Evolutionary conservation across 2,113 vertebrate species (phyloP).

Genomic region (Gambusia holbrooki): DNA sequence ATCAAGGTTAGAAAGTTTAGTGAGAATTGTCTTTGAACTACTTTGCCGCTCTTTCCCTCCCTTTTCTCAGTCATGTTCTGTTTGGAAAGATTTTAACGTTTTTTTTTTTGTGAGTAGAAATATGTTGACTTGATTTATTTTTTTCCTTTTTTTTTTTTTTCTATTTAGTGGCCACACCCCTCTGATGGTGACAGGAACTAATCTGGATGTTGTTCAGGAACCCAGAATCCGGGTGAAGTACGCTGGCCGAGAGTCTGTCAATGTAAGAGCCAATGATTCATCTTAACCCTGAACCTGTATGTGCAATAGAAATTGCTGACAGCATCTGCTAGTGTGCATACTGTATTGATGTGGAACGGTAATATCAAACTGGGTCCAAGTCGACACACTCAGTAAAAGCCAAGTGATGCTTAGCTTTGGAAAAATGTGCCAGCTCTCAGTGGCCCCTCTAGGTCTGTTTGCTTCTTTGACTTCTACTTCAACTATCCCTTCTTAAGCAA

Average conservation of each 20-base stretch:
- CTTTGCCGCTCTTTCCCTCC: background rate
- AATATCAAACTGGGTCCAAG: constrained; percentile 9
- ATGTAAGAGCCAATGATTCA: constrained; percentile 82
- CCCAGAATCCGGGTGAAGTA: constrained; percentile 93
- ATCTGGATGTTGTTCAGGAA: constrained; percentile 96
- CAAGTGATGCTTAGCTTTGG: constrained; percentile 44
- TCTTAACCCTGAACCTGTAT: background rate
- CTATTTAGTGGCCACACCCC: constrained; percentile 91
- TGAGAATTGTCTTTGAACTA: background rate
- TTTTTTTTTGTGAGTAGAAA: background rate
- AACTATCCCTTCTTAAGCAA: constrained; percentile 47
- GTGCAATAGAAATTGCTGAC: background rate
- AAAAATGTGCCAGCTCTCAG: constrained; percentile 25
- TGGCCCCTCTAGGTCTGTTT: constrained; percentile 38
- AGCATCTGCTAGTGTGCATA: background rate
- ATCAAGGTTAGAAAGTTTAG: constrained; percentile 35
- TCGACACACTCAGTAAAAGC: constrained; percentile 19
- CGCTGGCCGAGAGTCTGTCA: constrained; percentile 91
- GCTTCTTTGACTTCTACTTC: constrained; percentile 35
- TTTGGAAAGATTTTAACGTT: background rate
- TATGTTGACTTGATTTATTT: background rate
- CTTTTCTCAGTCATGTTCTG: background rate
- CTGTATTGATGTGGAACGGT: constrained; percentile 4
- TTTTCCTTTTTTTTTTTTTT: constrained; percentile 17
- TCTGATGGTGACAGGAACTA: constrained; percentile 91